phyloP scores from a whole-genome alignment of 2,888 invertebrate species.

The Dolichomitus sp. region DNA sequence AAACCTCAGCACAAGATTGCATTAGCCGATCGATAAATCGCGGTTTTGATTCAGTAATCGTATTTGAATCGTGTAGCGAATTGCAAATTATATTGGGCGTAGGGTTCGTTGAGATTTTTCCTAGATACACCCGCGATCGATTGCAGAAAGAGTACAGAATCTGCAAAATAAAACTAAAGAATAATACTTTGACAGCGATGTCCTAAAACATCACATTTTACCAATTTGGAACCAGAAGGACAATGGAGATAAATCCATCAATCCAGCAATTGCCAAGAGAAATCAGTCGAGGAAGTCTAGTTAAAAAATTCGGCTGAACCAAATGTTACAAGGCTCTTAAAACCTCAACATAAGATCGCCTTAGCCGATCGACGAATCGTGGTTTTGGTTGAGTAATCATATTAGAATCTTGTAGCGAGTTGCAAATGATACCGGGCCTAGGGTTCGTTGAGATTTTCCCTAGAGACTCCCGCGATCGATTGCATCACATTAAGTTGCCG shows the following conservation, averaged over 20 bases:
- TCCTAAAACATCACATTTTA: too few relatives aligned
- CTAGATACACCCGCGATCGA: constrained; percentile 10
- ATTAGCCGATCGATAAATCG: constrained; percentile 4
- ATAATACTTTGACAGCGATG: too few relatives aligned
- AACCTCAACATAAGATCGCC: constrained; percentile 2
- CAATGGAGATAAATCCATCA: not conserved
- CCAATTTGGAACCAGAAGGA: too few relatives aligned
- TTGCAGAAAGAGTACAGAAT: constrained; percentile 2
- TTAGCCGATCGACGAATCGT: constrained; percentile 9
- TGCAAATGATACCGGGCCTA: constrained; percentile 10
- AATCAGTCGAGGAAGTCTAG: not conserved
- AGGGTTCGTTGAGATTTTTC: constrained; percentile 27
- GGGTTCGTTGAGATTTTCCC: constrained; percentile 29
- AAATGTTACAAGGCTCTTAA: not conserved
- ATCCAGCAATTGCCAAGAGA: constrained; percentile 4
- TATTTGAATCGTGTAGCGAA: constrained; percentile 12
- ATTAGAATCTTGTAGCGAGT: constrained; percentile 14
- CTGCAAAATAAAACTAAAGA: too few relatives aligned
- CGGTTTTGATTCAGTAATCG: constrained; percentile 43
- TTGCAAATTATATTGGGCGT: constrained; percentile 11
- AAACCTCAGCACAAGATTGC: not conserved
- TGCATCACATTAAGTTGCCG: constrained; percentile 39
- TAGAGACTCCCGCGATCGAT: constrained; percentile 18
- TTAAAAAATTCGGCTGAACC: constrained; percentile 21
- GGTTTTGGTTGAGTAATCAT: constrained; percentile 46